Conservation (phyloP, 2,113 vertebrate species). For the Bos javanicus region DNA sequence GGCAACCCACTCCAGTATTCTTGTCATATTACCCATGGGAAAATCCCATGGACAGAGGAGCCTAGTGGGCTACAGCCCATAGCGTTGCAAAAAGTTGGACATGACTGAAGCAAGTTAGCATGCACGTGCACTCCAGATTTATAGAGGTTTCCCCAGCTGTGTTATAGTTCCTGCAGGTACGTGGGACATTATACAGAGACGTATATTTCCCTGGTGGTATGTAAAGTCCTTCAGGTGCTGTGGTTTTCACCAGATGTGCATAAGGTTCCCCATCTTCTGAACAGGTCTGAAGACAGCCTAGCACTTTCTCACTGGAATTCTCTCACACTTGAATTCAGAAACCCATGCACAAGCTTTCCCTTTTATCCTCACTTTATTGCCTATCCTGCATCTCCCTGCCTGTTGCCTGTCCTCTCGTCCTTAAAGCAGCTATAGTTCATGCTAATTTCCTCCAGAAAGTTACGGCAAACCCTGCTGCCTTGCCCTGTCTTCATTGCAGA, state of each 20-base stretch:
- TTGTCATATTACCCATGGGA: background rate
- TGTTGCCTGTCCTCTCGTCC: background rate
- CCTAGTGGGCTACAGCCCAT: background rate
- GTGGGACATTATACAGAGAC: rapidly evolving
- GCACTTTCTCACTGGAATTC: background rate
- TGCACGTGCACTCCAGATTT: background rate
- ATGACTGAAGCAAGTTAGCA: background rate
- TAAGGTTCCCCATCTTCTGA: background rate
- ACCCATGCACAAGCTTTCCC: too few species aligned
- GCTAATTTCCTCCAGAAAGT: background rate
- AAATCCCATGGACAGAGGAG: background rate
- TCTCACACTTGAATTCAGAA: background rate
- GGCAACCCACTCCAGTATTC: background rate
- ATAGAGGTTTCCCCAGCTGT: background rate
- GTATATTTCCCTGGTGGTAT: background rate
- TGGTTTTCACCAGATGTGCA: background rate
- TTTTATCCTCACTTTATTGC: background rate
- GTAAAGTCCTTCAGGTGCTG: background rate
- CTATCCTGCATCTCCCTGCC: background rate
- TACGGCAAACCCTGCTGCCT: background rate
- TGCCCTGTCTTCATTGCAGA: background rate
- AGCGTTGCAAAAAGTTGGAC: background rate
- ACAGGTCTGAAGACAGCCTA: background rate
- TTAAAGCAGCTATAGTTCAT: background rate
- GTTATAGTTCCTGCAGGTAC: background rate